A percentile compares a stretch with the other conserved stretches of the same genome.
phyloP scores from a whole-genome alignment of 2,888 invertebrate species.

The Cantharis lateralis region DNA sequence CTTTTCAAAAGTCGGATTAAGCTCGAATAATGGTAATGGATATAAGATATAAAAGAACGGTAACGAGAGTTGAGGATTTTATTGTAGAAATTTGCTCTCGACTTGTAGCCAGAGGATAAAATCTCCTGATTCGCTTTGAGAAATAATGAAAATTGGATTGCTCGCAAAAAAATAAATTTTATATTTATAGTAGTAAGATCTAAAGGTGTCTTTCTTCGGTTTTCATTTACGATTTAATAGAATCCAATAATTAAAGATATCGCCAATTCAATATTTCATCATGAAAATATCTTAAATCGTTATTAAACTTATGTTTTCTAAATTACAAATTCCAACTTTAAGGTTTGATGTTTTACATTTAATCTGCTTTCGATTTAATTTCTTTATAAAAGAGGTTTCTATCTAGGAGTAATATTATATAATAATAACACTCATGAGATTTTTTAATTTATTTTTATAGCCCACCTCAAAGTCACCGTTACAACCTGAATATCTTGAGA shows the following conservation, averaged over 20 bases:
- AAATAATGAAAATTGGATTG: constrained; percentile 28
- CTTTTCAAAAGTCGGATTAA: constrained; percentile 23
- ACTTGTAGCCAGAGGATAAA: constrained; percentile 25
- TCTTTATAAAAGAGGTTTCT: neutral
- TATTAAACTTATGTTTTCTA: neutral
- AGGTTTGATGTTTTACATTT: neutral
- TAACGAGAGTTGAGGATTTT: constrained; percentile 25
- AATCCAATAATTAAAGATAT: neutral
- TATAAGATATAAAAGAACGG: constrained; percentile 27
- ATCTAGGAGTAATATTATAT: neutral
- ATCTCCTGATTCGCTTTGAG: constrained; percentile 24
- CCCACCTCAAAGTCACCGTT: neutral
- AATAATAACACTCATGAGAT: neutral
- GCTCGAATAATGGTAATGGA: constrained; percentile 27
- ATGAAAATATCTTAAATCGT: neutral
- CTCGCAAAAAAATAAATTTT: constrained; percentile 23
- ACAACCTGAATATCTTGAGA: no score
- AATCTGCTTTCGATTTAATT: neutral
- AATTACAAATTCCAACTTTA: neutral
- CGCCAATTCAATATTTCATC: neutral
- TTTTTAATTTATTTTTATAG: neutral
- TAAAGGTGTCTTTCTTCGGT: constrained; percentile 7
- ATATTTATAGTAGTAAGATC: constrained; percentile 9
- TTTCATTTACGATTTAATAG: constrained; percentile 7
- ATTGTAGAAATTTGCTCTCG: constrained; percentile 25